A percentile compares a stretch with the other conserved stretches of the same genome.
Evolutionary conservation across 2,888 invertebrate genomes (phyloP).

Genomic region (Chloromyia formosa): DNA sequence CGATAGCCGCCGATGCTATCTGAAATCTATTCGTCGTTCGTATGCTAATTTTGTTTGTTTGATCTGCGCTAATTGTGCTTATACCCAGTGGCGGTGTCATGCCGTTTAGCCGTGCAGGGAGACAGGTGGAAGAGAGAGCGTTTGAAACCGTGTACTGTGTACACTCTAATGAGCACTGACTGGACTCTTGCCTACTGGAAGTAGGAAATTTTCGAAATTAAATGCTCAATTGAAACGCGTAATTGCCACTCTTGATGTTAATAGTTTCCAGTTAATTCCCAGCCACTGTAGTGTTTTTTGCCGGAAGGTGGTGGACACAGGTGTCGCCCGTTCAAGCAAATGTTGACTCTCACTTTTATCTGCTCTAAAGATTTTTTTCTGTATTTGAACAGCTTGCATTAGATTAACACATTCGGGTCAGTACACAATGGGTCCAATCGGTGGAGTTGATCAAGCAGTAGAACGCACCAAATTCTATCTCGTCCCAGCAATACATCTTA

Average conservation of each 20-base stretch:
- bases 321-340: not conserved
- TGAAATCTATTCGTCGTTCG: slow-evolving; percentile 26
- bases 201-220: not conserved
- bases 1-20: not conserved
- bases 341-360: too few relatives aligned
- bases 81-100: slow-evolving; percentile 7
- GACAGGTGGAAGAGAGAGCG: not conserved
- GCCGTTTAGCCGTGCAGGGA: too few relatives aligned
- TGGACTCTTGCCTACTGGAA: not conserved
- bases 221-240: slow-evolving; percentile 10
- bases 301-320: too few relatives aligned
- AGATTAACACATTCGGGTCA: too few relatives aligned
- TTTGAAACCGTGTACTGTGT: not conserved
- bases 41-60: slow-evolving; percentile 37
- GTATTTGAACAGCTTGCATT: too few relatives aligned
- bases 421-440: too few relatives aligned
- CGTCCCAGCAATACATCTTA: too few relatives aligned
- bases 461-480: too few relatives aligned
- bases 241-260: slow-evolving; percentile 16
- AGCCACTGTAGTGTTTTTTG: too few relatives aligned
- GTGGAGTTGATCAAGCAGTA: too few relatives aligned
- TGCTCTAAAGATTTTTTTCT: too few relatives aligned
- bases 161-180: not conserved
- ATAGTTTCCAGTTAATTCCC: too few relatives aligned
- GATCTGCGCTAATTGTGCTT: slow-evolving; percentile 25